Base-by-base conservation (phyloP, 1,140 invertebrate species). In the Apis cerana region DNA sequence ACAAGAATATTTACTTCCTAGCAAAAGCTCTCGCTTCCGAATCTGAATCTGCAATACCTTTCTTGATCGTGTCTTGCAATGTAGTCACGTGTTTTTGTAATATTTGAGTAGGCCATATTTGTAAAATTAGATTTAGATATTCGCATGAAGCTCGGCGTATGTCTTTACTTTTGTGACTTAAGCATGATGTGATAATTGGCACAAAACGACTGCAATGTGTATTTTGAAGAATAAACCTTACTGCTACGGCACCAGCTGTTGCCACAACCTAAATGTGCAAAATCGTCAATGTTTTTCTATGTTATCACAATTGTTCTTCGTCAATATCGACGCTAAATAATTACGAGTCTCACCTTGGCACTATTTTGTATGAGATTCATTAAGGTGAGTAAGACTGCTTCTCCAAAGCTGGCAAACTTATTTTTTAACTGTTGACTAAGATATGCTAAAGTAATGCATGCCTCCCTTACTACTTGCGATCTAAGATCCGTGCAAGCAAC, bases 361-460 rank as follows among this genome's bases (percentile, higher is more conserved):
- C 97, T 98, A 94, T 99, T 99, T 90, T 98, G 98, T 92, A 99
- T 98, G 67, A 99, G 95, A 92, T 97, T 97, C 89, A 99, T 98
- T 43, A 99, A 93, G 82, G 96, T 96, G 72, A 97, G 96, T 61
- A 99, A 92, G 65, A 99, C 95, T 78, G 96, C 95, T 91, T 98
- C 97, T 33, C 97, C 97, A 93, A 98, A 97, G 92, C 96, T 96
- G 84, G 99, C 98, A 89, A 98, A 95, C 92, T 97, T 97, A 85
- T 95, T 97, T 75, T 96, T 96, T 65, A 99, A 90, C 59, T 96
- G 95, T 93, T 98, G 97, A 69, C 98, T 97, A 92, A 99, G 95
- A 94, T 96, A 99, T 48, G 98, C 98, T 80, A 99, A 96, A 2
- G 98, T 98, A 69, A 99, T 98, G 92, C 98, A 99, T 0, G 97